Evolutionary conservation across 2,888 invertebrate species (phyloP).

Genomic region (Tetragonisca angustula): DNA sequence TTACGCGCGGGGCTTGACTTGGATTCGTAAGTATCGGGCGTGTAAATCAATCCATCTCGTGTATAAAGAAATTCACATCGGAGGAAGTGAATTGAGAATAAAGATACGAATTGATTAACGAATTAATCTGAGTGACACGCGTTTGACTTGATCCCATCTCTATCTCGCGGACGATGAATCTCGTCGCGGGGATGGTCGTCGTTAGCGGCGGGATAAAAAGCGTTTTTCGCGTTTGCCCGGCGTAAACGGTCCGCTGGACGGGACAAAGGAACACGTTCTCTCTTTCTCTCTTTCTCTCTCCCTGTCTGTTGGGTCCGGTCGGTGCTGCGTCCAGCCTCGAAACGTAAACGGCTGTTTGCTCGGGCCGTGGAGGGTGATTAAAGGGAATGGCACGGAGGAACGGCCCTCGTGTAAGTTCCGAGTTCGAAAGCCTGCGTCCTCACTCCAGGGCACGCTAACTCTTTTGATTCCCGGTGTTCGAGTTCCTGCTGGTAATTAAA

Average conservation of each 20-base stretch:
- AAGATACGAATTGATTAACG: too few species aligned
- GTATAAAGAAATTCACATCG: too few species aligned
- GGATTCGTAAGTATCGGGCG: too few species aligned
- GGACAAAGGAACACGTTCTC: conserved; percentile 36
- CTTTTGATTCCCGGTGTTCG: conserved; percentile 59
- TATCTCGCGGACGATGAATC: conserved; percentile 56
- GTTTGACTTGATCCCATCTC: too few species aligned
- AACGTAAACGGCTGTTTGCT: conserved; percentile 53
- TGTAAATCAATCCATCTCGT: too few species aligned
- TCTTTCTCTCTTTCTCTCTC: too few species aligned
- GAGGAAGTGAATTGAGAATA: too few species aligned
- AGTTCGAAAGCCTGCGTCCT: conserved; percentile 36
- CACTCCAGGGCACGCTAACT: conserved; percentile 34
- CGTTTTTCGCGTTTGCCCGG: conserved; percentile 44
- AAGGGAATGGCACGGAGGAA: conserved; percentile 59
- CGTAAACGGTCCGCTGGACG: conserved; percentile 40
- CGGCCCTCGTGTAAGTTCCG: conserved; percentile 52
- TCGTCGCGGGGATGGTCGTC: conserved; percentile 10
- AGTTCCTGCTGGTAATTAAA: conserved; percentile 68
- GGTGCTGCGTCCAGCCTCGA: conserved; percentile 27
- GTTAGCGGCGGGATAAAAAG: conserved; percentile 39
- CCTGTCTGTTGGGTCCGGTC: background rate
- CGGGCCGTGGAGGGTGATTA: conserved; percentile 53
- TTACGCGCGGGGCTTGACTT: too few species aligned
- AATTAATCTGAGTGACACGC: too few species aligned